These are phyloP conservation scores for Halichoerus grypus DNA, from an alignment of 2,113 vertebrate genomes.

Conservation along the genomic window DNA sequence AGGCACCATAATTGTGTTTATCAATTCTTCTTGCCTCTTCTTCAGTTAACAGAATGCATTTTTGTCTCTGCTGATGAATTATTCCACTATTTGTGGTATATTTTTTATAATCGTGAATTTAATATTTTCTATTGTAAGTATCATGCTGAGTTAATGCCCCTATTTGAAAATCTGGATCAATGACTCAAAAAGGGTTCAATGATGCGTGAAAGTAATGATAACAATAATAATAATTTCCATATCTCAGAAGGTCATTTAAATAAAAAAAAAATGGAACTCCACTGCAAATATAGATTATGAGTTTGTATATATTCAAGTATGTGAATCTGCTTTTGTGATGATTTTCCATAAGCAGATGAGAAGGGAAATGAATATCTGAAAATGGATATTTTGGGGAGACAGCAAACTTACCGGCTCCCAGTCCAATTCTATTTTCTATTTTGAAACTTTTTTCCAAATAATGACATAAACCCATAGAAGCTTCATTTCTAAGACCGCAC, in stretches of 20 bases:
- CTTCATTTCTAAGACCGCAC: conserved; percentile 49
- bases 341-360: conserved; percentile 50
- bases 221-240: conserved; percentile 54
- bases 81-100: neutral
- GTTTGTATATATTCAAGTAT: conserved; percentile 4
- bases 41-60: neutral
- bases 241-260: conserved; percentile 35
- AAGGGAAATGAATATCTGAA: conserved; percentile 24
- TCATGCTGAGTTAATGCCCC: conserved; percentile 24
- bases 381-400: neutral
- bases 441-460: conserved; percentile 31
- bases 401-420: neutral
- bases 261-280: neutral
- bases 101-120: conserved; percentile 46
- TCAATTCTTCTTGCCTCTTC: neutral
- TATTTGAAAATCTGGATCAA: conserved; percentile 58
- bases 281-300: neutral
- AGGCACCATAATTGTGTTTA: neutral
- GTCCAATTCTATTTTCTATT: conserved; percentile 19
- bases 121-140: conserved; percentile 22
- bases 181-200: conserved; percentile 33
- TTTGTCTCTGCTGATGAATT: conserved; percentile 20
- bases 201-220: conserved; percentile 58
- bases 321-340: conserved; percentile 4
- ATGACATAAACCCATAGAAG: conserved; percentile 12